These are phyloP conservation scores for Amazona guildingii DNA, from an alignment of 2,113 vertebrate species.

Conservation along the genomic window DNA sequence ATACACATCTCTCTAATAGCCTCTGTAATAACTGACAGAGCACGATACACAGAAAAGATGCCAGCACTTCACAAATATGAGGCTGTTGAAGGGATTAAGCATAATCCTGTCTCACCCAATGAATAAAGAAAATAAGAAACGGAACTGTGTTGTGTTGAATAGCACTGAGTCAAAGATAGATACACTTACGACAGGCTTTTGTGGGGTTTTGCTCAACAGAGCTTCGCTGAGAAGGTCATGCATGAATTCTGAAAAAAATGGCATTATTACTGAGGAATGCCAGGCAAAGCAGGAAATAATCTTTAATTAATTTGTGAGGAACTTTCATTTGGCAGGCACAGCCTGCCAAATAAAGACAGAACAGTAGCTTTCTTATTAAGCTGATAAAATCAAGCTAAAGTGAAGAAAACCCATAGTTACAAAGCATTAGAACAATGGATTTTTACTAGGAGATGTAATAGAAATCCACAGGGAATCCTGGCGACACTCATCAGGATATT, in stretches of 20 bases:
- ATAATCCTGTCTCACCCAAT: slow-evolving; percentile 44
- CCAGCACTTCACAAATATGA: slow-evolving; percentile 47
- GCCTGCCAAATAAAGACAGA: slow-evolving; percentile 34
- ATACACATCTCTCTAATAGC: slow-evolving; percentile 2
- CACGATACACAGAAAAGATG: slow-evolving; percentile 17
- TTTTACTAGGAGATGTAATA: slow-evolving; percentile 34
- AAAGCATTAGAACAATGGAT: slow-evolving; percentile 30
- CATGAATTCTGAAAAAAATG: slow-evolving; percentile 42
- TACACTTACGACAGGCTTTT: neutral
- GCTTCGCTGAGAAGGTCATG: slow-evolving; percentile 13
- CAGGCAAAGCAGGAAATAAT: slow-evolving; percentile 48
- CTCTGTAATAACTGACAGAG: slow-evolving; percentile 43
- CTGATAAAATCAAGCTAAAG: slow-evolving; percentile 43
- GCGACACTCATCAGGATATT: neutral
- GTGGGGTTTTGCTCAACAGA: neutral
- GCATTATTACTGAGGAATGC: slow-evolving; percentile 41
- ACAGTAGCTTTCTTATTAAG: slow-evolving; percentile 57
- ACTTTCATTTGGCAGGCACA: slow-evolving; percentile 30
- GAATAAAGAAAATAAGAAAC: slow-evolving; percentile 45
- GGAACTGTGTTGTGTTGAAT: neutral
- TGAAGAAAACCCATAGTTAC: slow-evolving; percentile 29
- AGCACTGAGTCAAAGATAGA: neutral
- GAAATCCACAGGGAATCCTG: slow-evolving; percentile 54
- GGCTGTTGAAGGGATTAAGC: slow-evolving; percentile 53
- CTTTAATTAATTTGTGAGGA: slow-evolving; percentile 47